Evolutionary conservation across 2,888 invertebrate species (phyloP).

Genomic region (Mythimna loreyi): DNA sequence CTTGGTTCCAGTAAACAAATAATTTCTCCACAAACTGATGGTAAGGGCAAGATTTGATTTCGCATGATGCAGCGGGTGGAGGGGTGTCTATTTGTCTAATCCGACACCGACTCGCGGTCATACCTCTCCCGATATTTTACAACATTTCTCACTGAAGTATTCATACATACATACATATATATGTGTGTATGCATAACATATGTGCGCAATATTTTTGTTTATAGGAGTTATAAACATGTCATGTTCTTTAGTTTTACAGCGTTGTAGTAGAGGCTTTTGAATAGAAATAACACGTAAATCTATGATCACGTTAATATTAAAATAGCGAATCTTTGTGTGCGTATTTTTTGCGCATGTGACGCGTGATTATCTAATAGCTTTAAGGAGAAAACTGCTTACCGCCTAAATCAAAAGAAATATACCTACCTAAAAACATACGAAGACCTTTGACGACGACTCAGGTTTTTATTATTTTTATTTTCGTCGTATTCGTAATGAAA

Average conservation of each 20-base stretch:
- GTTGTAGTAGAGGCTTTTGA: background rate
- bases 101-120: slow-evolving; percentile 53
- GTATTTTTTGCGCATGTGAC: too few relatives aligned
- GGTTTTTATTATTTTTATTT: too few relatives aligned
- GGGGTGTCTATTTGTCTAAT: slow-evolving; percentile 64
- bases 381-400: too few relatives aligned
- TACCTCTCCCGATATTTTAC: slow-evolving; percentile 54
- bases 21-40: slow-evolving; percentile 1
- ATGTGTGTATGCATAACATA: slow-evolving; percentile 20
- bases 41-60: slow-evolving; percentile 64
- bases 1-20: too few relatives aligned
- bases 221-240: slow-evolving; percentile 18
- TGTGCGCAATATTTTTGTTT: slow-evolving; percentile 18
- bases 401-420: too few relatives aligned
- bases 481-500: too few relatives aligned
- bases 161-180: slow-evolving; percentile 21
- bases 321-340: too few relatives aligned
- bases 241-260: slow-evolving; percentile 14
- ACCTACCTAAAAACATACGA: too few relatives aligned
- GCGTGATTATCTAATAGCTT: too few relatives aligned
- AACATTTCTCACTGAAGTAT: slow-evolving; percentile 26
- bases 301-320: too few relatives aligned
- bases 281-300: background rate
- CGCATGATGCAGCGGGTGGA: slow-evolving; percentile 56
- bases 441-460: too few relatives aligned